phyloP scores from a whole-genome alignment of 1,140 invertebrate species.

The Calephelis nemesis region DNA sequence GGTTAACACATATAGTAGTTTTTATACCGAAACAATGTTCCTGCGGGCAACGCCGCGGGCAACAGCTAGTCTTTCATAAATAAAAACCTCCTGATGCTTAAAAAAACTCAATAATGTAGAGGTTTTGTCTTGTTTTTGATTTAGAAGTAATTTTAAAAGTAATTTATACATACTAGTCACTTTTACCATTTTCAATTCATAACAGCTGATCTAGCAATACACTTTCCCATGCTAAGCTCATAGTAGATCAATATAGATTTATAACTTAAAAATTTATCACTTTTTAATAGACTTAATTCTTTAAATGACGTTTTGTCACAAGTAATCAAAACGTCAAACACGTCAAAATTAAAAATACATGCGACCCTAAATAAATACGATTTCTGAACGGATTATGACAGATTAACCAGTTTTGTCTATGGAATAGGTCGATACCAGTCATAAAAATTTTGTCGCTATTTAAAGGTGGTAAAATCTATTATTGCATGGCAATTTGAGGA shows the following conservation, averaged over 20 bases:
- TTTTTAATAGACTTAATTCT: slow-evolving; percentile 15
- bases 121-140: no score
- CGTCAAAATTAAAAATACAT: slow-evolving; percentile 27
- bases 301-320: slow-evolving; percentile 35
- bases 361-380: slow-evolving; percentile 45
- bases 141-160: no score
- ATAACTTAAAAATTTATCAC: background rate
- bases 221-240: background rate
- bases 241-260: background rate
- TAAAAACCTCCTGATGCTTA: no score
- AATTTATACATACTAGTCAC: no score
- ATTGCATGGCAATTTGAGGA: background rate
- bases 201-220: no score
- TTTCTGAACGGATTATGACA: slow-evolving; percentile 46
- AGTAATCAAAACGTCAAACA: slow-evolving; percentile 38
- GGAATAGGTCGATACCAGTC: background rate
- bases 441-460: background rate
- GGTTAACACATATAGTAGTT: no score
- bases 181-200: no score
- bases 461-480: background rate
- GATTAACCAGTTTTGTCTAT: slow-evolving; percentile 25
- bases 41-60: no score
- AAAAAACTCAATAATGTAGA: no score
- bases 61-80: no score
- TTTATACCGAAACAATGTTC: no score